Base-by-base conservation (phyloP, 2,113 vertebrate genomes). In the Anhinga rufa region DNA sequence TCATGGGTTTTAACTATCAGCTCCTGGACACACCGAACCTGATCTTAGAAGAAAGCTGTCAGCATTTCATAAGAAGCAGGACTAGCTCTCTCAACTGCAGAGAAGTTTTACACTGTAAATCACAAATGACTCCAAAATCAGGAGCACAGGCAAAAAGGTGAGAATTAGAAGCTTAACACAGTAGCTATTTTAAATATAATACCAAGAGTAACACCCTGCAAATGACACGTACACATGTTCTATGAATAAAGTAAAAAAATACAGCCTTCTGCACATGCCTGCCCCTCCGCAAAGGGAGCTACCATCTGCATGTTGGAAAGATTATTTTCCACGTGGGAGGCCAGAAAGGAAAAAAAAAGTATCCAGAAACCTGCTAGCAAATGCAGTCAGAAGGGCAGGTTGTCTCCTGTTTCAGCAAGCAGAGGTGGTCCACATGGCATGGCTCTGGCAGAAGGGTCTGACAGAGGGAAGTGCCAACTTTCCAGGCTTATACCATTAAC, bases 141-240 rank as follows among this genome's bases (percentile, higher is more conserved):
- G 54, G 18, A 91, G 66, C 1, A 1, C 16, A 49, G 81, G 80
- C 4, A 8, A 26, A 72, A 89, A 74, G 42, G 51, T 95, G 92
- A 91, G 77, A 95, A 91, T 82, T 48, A 82, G 74, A 78, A 86
- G 77, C 44, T 88, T 91, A 88, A 72, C 86, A 79, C 55, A 15
- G 44, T 20, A 78, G 38, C 42, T 95, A 71, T 93, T 95, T 93
- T 95, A 71, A 93, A 86, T 58, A 48, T 38, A 88, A 95, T 65
- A 60, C 70, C 20, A 40, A 68, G 88, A 78, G 86, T 85, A 96
- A 72, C 87, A 90, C 92, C 40, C 76, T 71, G 52, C 48, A 65
- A 95, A 16, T 20, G 48, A 51, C 71, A 90, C 0, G 1, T 12
- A 36, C 77, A 74, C 44, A 19, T 3, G 10, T 58, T 85, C 72